Conservation (phyloP, 2,888 invertebrate genomes). For the Ochropleura plecta region DNA sequence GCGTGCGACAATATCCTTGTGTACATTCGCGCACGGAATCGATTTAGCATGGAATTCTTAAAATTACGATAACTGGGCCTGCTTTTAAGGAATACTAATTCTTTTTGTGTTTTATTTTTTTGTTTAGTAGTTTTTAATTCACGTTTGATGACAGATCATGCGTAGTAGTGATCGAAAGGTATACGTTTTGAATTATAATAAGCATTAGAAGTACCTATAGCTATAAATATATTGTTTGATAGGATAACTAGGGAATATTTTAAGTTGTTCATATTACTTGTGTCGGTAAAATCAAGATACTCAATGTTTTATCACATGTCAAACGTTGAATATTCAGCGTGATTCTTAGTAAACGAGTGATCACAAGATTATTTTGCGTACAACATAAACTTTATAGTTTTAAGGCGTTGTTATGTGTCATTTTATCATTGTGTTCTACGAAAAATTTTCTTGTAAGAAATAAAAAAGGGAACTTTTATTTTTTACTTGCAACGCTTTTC, state of each 20-base stretch:
- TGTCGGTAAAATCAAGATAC: conserved; percentile 34
- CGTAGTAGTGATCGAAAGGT: conserved; percentile 21
- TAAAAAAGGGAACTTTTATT: background rate
- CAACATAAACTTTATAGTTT: conserved; percentile 19
- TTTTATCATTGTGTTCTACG: conserved; percentile 6
- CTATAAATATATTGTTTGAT: conserved; percentile 6
- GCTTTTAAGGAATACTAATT: conserved; percentile 76
- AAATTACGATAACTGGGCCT: conserved; percentile 71
- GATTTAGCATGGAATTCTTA: conserved; percentile 75
- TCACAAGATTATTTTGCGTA: conserved; percentile 35
- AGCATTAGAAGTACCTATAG: background rate
- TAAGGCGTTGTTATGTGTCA: background rate
- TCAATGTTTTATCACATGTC: conserved; percentile 45
- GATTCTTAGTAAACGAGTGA: conserved; percentile 51
- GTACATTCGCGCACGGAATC: conserved; percentile 80
- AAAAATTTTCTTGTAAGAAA: background rate
- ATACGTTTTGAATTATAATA: conserved; percentile 53
- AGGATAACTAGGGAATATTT: conserved; percentile 45
- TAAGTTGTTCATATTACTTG: conserved; percentile 38
- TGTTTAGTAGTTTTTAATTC: conserved; percentile 37
- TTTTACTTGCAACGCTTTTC: background rate
- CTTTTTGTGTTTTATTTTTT: conserved; percentile 19
- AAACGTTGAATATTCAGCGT: conserved; percentile 53
- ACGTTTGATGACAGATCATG: conserved; percentile 44
- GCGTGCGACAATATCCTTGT: conserved; percentile 77